phyloP scores from a whole-genome alignment of 2,888 invertebrate species.

The Schrankia costaestrigalis region DNA sequence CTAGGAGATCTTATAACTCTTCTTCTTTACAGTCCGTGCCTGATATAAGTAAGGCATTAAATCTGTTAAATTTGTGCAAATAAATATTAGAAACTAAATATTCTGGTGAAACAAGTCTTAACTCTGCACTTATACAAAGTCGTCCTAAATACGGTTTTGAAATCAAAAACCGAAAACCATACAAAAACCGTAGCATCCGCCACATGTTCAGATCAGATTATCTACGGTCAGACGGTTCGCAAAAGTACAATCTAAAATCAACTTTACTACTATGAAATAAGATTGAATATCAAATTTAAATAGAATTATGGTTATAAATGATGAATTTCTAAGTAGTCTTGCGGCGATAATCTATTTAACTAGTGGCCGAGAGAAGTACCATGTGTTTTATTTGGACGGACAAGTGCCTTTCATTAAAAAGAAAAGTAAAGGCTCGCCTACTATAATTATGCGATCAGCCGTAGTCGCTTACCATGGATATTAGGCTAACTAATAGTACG shows the following conservation, averaged over 20 bases:
- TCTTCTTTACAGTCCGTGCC: no score
- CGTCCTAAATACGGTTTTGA: conserved; percentile 22
- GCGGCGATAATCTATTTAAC: conserved; percentile 6
- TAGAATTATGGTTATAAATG: not conserved
- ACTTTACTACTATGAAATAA: not conserved
- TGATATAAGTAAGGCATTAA: no score
- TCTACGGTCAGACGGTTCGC: conserved; percentile 38
- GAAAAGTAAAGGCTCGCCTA: no score
- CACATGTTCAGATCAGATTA: conserved; percentile 56
- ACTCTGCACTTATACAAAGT: not conserved
- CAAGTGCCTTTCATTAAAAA: no score
- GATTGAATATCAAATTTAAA: not conserved
- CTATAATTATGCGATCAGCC: no score
- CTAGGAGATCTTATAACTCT: no score
- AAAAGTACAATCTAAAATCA: not conserved
- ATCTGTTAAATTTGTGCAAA: no score
- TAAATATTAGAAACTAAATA: no score
- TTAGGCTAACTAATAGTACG: no score
- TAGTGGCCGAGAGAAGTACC: conserved; percentile 2
- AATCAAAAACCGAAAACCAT: conserved; percentile 36
- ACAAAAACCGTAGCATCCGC: conserved; percentile 52
- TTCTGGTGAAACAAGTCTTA: not conserved
- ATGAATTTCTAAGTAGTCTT: conserved; percentile 6
- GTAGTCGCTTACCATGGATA: no score
- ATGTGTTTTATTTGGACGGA: conserved; percentile 1